Evolutionary conservation across 2,113 vertebrate species (phyloP).

Genomic region (Sinocyclocheilus anophthalmus): DNA sequence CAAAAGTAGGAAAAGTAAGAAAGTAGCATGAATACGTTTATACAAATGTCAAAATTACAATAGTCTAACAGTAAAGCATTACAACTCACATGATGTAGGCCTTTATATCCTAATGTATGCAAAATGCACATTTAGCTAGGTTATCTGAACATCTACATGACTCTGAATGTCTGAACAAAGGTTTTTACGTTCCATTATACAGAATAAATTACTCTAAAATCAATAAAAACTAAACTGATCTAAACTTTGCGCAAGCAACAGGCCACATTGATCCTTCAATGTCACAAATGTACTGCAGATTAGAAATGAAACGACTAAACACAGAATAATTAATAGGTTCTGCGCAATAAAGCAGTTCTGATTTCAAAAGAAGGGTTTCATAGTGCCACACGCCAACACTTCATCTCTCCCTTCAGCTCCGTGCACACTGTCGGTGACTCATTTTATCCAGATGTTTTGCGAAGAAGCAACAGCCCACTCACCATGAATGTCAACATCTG

Average conservation of each 20-base stretch:
- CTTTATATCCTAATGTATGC: too few species aligned
- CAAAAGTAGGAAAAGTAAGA: too few species aligned
- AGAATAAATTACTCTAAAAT: not conserved
- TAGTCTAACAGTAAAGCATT: too few species aligned
- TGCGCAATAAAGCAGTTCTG: not conserved
- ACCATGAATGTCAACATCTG: conserved; percentile 22
- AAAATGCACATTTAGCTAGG: too few species aligned
- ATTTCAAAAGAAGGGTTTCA: not conserved
- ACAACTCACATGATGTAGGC: too few species aligned
- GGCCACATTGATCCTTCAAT: not conserved
- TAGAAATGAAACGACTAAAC: not conserved
- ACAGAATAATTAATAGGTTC: not conserved
- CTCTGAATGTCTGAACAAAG: not conserved
- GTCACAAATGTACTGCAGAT: not conserved
- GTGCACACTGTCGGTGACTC: conserved; percentile 43
- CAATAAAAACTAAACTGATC: not conserved
- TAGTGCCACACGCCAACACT: not conserved
- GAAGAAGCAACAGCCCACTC: conserved; percentile 27
- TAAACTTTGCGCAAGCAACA: not conserved
- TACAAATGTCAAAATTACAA: too few species aligned
- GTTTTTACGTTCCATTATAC: not conserved
- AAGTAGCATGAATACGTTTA: too few species aligned
- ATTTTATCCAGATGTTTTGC: conserved; percentile 50
- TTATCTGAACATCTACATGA: not conserved
- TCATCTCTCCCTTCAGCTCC: conserved; percentile 34